phyloP scores from a whole-genome alignment of 2,888 invertebrate genomes.

The Caenorhabditis wallacei region DNA sequence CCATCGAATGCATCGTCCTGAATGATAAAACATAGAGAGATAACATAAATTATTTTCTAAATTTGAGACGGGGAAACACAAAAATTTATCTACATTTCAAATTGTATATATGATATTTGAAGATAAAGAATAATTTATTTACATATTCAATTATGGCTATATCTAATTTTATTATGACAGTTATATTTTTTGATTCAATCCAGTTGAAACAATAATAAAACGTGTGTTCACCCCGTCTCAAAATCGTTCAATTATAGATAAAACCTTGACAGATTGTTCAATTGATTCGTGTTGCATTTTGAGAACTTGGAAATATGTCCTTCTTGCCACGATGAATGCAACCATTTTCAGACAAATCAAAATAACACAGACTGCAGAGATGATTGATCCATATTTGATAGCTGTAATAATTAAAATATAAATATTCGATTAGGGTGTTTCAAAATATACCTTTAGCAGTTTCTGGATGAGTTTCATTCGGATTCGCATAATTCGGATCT shows the following conservation, averaged over 20 bases:
- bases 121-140: conserved; percentile 20
- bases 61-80: conserved; percentile 15
- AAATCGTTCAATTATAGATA: conserved; percentile 50
- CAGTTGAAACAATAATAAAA: neutral
- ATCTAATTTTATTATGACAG: neutral
- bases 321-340: conserved; percentile 60
- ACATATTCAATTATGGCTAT: neutral
- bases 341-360: conserved; percentile 66
- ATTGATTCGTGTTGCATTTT: conserved; percentile 56
- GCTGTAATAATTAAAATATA: conserved; percentile 56
- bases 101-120: neutral
- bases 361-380: conserved; percentile 64
- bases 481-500: conserved; percentile 69
- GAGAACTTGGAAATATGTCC: conserved; percentile 64
- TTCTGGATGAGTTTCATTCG: conserved; percentile 72
- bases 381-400: conserved; percentile 68
- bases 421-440: too few relatives aligned
- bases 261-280: conserved; percentile 46
- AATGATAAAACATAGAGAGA: neutral
- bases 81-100: neutral
- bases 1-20: conserved; percentile 50
- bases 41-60: too few relatives aligned
- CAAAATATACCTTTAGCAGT: conserved; percentile 72
- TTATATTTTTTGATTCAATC: neutral
- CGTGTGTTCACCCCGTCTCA: conserved; percentile 18